phyloP scores from a whole-genome alignment of 2,113 vertebrate genomes.

The Erythrocercus mccallii region DNA sequence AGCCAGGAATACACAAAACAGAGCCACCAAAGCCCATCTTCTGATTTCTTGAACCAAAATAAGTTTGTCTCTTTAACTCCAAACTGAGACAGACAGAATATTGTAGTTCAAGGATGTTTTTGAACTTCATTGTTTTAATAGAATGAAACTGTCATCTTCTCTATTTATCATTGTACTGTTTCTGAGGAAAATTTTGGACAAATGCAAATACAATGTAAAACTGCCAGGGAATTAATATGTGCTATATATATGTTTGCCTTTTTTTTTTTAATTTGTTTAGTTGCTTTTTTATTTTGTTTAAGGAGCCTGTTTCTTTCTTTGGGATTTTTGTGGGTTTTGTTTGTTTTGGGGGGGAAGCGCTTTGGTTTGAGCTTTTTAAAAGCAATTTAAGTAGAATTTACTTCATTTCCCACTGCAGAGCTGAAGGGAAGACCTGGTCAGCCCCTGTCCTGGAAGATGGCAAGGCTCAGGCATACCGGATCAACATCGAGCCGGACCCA shows the following conservation, averaged over 20 bases:
- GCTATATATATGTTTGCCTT: not conserved
- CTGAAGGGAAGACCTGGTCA: conserved; percentile 83
- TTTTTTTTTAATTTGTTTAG: not conserved
- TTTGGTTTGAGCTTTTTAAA: not conserved
- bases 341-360: accelerated
- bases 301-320: not conserved
- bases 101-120: not conserved
- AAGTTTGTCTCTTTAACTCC: not conserved
- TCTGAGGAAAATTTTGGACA: not conserved
- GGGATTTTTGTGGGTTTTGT: not conserved
- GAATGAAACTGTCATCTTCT: not conserved
- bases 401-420: conserved; percentile 68
- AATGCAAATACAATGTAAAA: not conserved
- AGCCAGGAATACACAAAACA: not conserved
- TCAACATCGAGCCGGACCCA: conserved; percentile 76
- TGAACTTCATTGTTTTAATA: not conserved
- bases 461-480: conserved; percentile 83
- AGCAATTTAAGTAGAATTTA: not conserved
- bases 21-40: not conserved
- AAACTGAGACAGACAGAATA: not conserved
- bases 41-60: not conserved
- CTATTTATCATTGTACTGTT: not conserved
- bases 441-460: conserved; percentile 80
- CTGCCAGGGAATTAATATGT: not conserved
- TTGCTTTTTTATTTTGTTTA: not conserved